Evolutionary conservation across 1,140 invertebrate species (phyloP).

Genomic region (Heliconius hermathena): DNA sequence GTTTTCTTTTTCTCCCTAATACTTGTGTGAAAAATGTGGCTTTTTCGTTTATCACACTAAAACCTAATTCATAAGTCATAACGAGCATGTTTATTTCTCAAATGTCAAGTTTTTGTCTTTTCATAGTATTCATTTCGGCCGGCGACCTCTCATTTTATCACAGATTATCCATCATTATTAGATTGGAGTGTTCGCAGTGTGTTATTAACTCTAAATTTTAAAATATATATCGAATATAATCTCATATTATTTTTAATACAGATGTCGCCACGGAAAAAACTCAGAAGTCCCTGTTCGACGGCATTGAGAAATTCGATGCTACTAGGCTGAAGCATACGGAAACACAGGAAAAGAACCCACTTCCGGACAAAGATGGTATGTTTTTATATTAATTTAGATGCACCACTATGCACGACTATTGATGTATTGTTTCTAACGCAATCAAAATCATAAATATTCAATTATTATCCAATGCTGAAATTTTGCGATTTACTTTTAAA

Average conservation of each 20-base stretch:
- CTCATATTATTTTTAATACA: constrained; percentile 64
- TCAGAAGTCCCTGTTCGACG: constrained; percentile 91
- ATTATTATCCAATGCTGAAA: not conserved
- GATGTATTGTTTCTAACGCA: not conserved
- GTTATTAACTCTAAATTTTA: not conserved
- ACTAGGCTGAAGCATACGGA: constrained; percentile 94
- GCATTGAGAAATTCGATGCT: constrained; percentile 92
- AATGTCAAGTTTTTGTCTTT: not conserved
- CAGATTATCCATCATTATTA: constrained; percentile 1
- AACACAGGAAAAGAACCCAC: constrained; percentile 95
- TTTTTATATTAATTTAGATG: constrained; percentile 15
- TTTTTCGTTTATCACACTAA: constrained; percentile 21
- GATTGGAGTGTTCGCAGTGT: not conserved
- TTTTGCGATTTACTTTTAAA: not conserved
- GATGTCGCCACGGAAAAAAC: constrained; percentile 94
- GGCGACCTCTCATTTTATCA: not conserved
- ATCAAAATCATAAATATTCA: not conserved
- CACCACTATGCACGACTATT: constrained; percentile 16
- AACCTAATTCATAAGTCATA: constrained; percentile 36
- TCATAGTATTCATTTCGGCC: not conserved
- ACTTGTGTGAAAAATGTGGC: not conserved
- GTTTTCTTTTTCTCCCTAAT: constrained; percentile 14
- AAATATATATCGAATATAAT: not conserved
- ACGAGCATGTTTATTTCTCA: constrained; percentile 44
- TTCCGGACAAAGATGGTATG: constrained; percentile 96